Evolutionary conservation across 2,113 vertebrate genomes (phyloP), one percentile per base, ranked within the genome.

Genomic region (Stegostoma tigrinum): DNA sequence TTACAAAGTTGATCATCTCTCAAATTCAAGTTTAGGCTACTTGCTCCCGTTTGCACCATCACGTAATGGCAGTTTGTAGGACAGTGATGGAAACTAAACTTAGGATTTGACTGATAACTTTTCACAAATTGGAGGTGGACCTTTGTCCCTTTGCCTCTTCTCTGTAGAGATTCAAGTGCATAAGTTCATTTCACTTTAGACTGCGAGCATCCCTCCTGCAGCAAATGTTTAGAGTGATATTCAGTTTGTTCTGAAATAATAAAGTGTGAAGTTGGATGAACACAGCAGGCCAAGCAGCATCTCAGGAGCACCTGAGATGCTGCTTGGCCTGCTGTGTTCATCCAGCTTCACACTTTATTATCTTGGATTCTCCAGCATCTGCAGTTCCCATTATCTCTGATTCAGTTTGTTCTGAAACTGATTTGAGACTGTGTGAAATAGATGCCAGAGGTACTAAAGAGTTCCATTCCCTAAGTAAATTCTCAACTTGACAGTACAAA

Each of bases 401-500:
- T 67, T 67, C 61, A 66, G 34, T 66, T 66, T n/a, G 61, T 93
- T n/a, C n/a, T 66, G 38, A n/a, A 66, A 17, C 89, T 38, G 89
- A 90, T 52, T 34, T 61, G 52, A 27, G 23, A 23, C 34, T 67
- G 61, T 12, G 61, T 93, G 34, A n/a, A 67, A 19, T n/a, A 93
- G 89, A 93, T 38, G 89, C 34, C 61, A 64, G n/a, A 66, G n/a
- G 34, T 66, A 66, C 61, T 61, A n/a, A 67, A 93, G 19, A 23
- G 34, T 3, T 64, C 17, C 89, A 93, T 38, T 93, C 55, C 89
- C 61, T n/a, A 23, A 93, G 34, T n/a, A 61, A 93, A 93, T 93
- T 93, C 89, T 93, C n/a, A 64, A 67, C 89, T 66, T 93, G 89
- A 38, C 64, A 64, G 61, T 67, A 66, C 89, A 93, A 93, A 93